Evolutionary conservation across 35 echinoderm and acorn worm genomes (phyloP).

Genomic region (Ophioderma brevispina): DNA sequence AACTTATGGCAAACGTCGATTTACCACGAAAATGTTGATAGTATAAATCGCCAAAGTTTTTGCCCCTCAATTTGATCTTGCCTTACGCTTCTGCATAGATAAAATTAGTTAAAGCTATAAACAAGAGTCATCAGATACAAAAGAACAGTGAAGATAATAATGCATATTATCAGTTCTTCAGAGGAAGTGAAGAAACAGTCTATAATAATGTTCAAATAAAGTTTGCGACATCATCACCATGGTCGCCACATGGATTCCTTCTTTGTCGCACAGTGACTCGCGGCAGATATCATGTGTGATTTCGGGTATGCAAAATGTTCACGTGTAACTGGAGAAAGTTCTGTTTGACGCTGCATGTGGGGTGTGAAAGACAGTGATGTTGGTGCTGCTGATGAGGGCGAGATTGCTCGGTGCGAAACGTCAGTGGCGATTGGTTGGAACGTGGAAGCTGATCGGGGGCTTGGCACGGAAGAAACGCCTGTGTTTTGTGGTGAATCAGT

Average conservation of each 20-base stretch:
- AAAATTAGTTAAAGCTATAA: no score
- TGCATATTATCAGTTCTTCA: no score
- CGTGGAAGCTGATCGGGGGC: background rate
- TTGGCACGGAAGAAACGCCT: background rate
- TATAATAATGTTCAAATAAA: background rate
- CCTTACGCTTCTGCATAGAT: no score
- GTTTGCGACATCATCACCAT: constrained; percentile 19
- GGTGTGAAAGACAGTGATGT: background rate
- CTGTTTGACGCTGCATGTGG: background rate
- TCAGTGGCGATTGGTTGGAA: background rate
- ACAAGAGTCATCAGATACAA: no score
- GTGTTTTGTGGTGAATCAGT: background rate
- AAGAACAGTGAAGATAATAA: no score
- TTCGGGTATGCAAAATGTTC: background rate
- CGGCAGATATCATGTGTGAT: background rate
- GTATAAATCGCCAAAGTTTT: no score
- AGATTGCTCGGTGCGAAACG: background rate
- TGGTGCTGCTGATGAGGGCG: background rate
- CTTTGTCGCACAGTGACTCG: background rate
- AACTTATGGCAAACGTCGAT: no score
- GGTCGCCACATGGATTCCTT: constrained; percentile 45
- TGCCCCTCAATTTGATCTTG: no score
- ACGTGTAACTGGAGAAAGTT: background rate
- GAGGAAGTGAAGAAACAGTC: background rate
- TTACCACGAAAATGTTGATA: no score